Evolutionary conservation across 2,797 vertebrate genomes (phyloP).

Genomic region (Sus cebifrons): DNA sequence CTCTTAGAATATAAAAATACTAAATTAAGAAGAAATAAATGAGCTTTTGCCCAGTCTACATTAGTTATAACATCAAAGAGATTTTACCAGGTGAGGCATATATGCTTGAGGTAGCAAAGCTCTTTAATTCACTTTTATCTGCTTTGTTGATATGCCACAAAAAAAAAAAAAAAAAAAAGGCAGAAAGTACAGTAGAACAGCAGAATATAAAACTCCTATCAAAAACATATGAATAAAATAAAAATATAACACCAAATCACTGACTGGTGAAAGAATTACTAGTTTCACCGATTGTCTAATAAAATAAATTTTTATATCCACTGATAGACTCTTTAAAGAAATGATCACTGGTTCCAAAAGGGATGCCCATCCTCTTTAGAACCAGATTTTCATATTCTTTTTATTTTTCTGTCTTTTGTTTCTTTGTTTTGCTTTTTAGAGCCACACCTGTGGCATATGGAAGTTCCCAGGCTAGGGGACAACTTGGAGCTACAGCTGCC

Average conservation of each 20-base stretch:
- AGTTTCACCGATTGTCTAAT: neutral
- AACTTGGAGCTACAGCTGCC: too few species aligned
- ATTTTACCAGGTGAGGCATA: neutral
- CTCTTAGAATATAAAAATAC: neutral
- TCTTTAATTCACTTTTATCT: constrained; percentile 29
- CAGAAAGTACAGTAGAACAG: neutral
- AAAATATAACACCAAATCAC: neutral
- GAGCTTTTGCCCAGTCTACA: neutral
- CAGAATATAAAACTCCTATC: neutral
- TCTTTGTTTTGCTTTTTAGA: too few species aligned
- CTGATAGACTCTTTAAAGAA: neutral
- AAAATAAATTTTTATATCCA: neutral
- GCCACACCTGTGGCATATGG: too few species aligned
- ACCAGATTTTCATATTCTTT: neutral
- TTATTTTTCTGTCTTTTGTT: too few species aligned
- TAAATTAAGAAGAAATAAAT: constrained; percentile 27
- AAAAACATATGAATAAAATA: neutral
- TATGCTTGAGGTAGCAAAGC: neutral
- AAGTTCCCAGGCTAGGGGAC: too few species aligned
- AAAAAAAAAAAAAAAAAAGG: neutral
- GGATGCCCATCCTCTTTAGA: neutral
- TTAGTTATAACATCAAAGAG: neutral
- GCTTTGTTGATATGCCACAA: neutral
- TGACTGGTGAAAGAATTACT: neutral
- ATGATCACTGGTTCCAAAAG: neutral